Base-by-base conservation (phyloP, 2,113 vertebrate species). In the Plotosus lineatus region DNA sequence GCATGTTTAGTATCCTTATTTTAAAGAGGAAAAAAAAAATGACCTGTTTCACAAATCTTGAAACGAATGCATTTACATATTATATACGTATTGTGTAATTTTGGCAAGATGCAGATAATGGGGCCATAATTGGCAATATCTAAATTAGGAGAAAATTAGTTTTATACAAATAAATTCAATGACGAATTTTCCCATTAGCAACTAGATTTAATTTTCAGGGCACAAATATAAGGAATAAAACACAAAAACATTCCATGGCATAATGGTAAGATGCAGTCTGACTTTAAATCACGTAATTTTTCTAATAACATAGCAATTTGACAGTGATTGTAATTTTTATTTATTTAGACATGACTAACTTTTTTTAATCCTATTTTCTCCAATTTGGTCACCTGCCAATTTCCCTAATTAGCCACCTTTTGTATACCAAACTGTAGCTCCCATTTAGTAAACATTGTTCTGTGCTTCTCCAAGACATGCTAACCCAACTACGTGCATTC, bases 71-170 rank as follows among this genome's bases (percentile, higher is more conserved):
- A 69, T 23, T 50, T 72, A 50, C 44, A 26, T 44, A 6, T 42
- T 66, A n/a, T 40, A 44, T 14, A 31, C 4, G 46, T 51, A 73
- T 33, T 51, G 69, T 51, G 46, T 51, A 33, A 73, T 73, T n/a
- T 73, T 51, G 28, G 46, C 10, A 4, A 73, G 28, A 51, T 4
- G 4, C 28, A 73, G 69, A 73, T 50, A 51, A 51, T 73, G 28
- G 46, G 38, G 42, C 31, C n/a, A n/a, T 71, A 48, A 71, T 31
- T 71, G 44, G 69, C 46, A 73, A 73, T 28, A 33, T 11, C 46
- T 51, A 73, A 73, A 73, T 73, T 51, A 51, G 69, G 46, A 73
- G 69, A 73, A 73, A 73, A 73, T 73, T 73, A 6, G 69, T 26
- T 51, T 51, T 73, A 51, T 51, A 51, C 69, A 73, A 73, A 51